Evolutionary conservation across 2,888 invertebrate genomes (phyloP).

Genomic region (Strigamia crassipes): DNA sequence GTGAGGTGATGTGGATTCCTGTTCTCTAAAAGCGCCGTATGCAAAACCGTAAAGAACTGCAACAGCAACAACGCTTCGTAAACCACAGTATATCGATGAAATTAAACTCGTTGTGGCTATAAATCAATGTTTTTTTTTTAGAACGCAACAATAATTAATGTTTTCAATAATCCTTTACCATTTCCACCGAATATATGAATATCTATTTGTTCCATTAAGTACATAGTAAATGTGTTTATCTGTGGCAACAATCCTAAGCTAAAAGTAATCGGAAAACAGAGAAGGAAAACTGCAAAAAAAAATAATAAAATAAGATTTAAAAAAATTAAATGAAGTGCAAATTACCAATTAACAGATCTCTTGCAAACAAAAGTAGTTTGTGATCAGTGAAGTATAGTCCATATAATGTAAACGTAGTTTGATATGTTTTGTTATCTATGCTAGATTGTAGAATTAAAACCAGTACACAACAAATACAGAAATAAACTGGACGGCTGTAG

Average conservation of each 20-base stretch:
- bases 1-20: constrained; percentile 73
- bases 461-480: constrained; percentile 73
- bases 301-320: background rate
- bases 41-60: constrained; percentile 82
- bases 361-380: constrained; percentile 68
- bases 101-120: constrained; percentile 76
- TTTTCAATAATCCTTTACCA: constrained; percentile 67
- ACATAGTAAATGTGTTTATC: constrained; percentile 95
- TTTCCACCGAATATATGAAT: constrained; percentile 71
- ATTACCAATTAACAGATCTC: constrained; percentile 71
- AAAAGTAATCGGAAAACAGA: constrained; percentile 92
- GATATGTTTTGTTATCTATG: constrained; percentile 56
- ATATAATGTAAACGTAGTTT: constrained; percentile 60
- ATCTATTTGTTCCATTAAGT: constrained; percentile 85
- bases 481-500: constrained; percentile 92
- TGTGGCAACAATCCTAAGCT: constrained; percentile 94
- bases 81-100: constrained; percentile 78
- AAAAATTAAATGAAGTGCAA: background rate
- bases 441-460: constrained; percentile 60
- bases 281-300: constrained; percentile 66
- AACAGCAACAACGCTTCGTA: constrained; percentile 79
- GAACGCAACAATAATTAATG: constrained; percentile 56
- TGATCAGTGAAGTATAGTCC: constrained; percentile 64
- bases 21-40: constrained; percentile 77
- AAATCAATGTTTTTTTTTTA: background rate